These are phyloP conservation scores for Myathropa florea DNA, from an alignment of 2,888 invertebrate species.

Conservation along the genomic window DNA sequence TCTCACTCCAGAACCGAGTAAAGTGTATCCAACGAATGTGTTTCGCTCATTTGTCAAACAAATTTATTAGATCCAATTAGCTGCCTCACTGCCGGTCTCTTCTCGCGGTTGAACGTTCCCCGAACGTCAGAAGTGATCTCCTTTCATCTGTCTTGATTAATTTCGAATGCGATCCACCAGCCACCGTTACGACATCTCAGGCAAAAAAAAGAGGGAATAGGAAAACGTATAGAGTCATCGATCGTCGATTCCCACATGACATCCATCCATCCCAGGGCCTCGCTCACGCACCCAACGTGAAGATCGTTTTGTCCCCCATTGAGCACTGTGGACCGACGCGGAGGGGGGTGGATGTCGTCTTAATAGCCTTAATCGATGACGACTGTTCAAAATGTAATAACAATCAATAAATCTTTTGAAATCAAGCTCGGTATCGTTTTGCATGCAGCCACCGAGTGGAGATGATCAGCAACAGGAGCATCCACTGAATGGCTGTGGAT, in stretches of 20 bases:
- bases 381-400: slow-evolving; percentile 63
- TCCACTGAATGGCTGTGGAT: slow-evolving; percentile 27
- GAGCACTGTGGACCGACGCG: neutral
- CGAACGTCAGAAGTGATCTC: slow-evolving; percentile 11
- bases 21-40: neutral
- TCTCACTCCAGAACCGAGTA: slow-evolving; percentile 9
- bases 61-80: slow-evolving; percentile 55
- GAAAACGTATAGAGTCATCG: slow-evolving; percentile 28
- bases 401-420: slow-evolving; percentile 66
- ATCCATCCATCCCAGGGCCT: slow-evolving; percentile 42
- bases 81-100: neutral
- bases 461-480: slow-evolving; percentile 36
- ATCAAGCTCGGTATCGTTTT: slow-evolving; percentile 57
- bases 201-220: neutral
- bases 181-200: neutral
- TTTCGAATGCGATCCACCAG: slow-evolving; percentile 12
- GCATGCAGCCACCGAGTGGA: slow-evolving; percentile 54
- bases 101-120: neutral
- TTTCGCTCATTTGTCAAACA: slow-evolving; percentile 45
- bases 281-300: slow-evolving; percentile 27
- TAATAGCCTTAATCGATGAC: slow-evolving; percentile 68
- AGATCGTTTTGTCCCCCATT: slow-evolving; percentile 17
- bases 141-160: slow-evolving; percentile 8
- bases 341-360: slow-evolving; percentile 35
- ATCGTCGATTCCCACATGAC: slow-evolving; percentile 60